Conservation (phyloP, 2,888 invertebrate species). For the Kryphioiulus occultus region DNA sequence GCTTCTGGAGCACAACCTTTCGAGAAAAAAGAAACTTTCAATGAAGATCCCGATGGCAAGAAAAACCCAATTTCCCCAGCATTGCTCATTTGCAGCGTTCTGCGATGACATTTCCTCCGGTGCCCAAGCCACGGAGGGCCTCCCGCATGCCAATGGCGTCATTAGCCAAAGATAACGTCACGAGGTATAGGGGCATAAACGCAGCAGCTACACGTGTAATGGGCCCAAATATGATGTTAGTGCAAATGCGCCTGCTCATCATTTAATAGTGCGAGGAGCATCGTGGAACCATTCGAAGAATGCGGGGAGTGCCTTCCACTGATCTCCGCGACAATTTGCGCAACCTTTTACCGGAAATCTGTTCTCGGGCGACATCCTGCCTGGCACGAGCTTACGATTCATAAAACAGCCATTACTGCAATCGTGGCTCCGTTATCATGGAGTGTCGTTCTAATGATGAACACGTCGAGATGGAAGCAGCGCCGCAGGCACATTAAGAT, state of each 20-base stretch:
- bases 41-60: no score
- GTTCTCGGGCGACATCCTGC: slow-evolving; percentile 52
- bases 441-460: slow-evolving; percentile 49
- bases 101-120: no score
- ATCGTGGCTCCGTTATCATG: slow-evolving; percentile 51
- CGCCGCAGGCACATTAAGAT: background rate
- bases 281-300: background rate
- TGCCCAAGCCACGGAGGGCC: background rate
- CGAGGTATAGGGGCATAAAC: background rate
- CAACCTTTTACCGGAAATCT: slow-evolving; percentile 51
- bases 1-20: no score
- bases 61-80: no score
- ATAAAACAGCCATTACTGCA: slow-evolving; percentile 53
- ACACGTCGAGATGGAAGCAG: slow-evolving; percentile 39
- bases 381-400: slow-evolving; percentile 52
- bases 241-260: background rate
- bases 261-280: background rate
- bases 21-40: no score
- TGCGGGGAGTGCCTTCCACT: background rate
- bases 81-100: background rate
- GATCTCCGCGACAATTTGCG: slow-evolving; percentile 48
- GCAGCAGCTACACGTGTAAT: background rate
- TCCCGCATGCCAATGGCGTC: background rate
- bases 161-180: background rate
- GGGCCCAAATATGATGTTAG: background rate